Evolutionary conservation across 35 echinoderm and acorn worm genomes (phyloP), one percentile per base, ranked within the genome.

Genomic region (Ophiothrix spiculata): DNA sequence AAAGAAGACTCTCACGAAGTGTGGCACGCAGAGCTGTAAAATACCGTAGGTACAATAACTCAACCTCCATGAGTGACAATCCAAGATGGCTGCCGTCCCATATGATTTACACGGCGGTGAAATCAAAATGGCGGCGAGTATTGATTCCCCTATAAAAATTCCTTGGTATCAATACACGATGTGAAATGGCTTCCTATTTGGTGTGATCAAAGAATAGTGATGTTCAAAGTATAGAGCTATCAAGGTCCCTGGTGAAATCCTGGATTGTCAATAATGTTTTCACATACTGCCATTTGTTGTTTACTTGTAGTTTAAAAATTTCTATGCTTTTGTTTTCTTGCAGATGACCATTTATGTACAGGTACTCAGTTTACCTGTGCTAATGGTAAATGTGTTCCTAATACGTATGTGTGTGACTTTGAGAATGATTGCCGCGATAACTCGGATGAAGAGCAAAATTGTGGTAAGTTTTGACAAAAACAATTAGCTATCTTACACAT

Each of bases 371-470:
- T 77, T 41, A 21, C 39, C 32, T 93, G 91, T 79, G 78, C 28
- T 69, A 88, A 93, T 75, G 83, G 87, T 37, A 37, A 32, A 0
- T 94, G 92, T 45, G 46, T 94, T 10, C 77, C 75, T 12, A 37
- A 31, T 4, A 36, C 63, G 4, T 94, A 39, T 33, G 8, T 21
- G 6, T 94, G 92, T 54, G 92, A 94, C 39, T 78, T 33, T 15
- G 33, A 77, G 2, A 74, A 90, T 64, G 92, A 94, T 39, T 94
- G 92, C 37, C 32, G 87, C 33, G 92, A 94, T 75, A 86, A 86
- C 31, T 90, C 87, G 1, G 92, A 94, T 86, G 87, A 94, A 89
- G 31, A 94, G 86, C 35, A 54, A 0, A 41, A 85, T 23, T 96
- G 93, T 89, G 86, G 93, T 96, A 92, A 83, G 88, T 80, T 21